These are phyloP conservation scores for Scaptomyza caliginosa DNA, from an alignment of 2,888 invertebrate genomes.

Conservation along the genomic window DNA sequence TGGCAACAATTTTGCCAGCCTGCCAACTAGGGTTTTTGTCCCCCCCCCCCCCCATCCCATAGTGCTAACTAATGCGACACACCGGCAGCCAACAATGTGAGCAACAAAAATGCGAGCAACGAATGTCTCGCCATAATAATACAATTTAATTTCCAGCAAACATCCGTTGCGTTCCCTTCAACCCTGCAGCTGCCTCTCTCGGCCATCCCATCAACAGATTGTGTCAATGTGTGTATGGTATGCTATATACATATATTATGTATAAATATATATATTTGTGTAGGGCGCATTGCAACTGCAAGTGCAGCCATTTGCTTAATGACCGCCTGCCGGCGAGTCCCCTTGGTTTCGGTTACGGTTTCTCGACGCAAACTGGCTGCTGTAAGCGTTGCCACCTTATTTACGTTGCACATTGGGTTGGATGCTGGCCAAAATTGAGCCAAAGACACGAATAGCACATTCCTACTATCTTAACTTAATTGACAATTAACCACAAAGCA, in stretches of 20 bases:
- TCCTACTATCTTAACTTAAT: slow-evolving; percentile 17
- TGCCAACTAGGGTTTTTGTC: neutral
- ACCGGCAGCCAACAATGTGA: slow-evolving; percentile 59
- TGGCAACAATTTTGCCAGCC: slow-evolving; percentile 68
- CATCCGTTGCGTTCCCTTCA: slow-evolving; percentile 57
- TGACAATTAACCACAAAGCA: slow-evolving; percentile 1
- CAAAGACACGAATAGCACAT: slow-evolving; percentile 56
- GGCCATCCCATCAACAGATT: slow-evolving; percentile 24
- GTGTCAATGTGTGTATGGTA: slow-evolving; percentile 67
- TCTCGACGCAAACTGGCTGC: slow-evolving; percentile 36
- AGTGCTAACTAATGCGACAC: slow-evolving; percentile 74
- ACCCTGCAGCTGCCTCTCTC: neutral
- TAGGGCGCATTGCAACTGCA: slow-evolving; percentile 54
- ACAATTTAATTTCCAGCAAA: slow-evolving; percentile 80
- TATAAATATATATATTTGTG: slow-evolving; percentile 7
- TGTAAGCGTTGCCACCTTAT: slow-evolving; percentile 37
- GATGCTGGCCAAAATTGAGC: slow-evolving; percentile 47
- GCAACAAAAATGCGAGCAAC: slow-evolving; percentile 61
- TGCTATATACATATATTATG: slow-evolving; percentile 16
- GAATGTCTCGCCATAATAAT: slow-evolving; percentile 80
- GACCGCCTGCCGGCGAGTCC: slow-evolving; percentile 67
- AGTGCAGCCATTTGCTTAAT: slow-evolving; percentile 79
- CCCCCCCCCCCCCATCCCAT: slow-evolving; percentile 20
- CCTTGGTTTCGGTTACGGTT: slow-evolving; percentile 50
- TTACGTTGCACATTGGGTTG: slow-evolving; percentile 53